These are phyloP conservation scores for Spodoptera littoralis DNA, from an alignment of 2,888 invertebrate species.

Conservation along the genomic window DNA sequence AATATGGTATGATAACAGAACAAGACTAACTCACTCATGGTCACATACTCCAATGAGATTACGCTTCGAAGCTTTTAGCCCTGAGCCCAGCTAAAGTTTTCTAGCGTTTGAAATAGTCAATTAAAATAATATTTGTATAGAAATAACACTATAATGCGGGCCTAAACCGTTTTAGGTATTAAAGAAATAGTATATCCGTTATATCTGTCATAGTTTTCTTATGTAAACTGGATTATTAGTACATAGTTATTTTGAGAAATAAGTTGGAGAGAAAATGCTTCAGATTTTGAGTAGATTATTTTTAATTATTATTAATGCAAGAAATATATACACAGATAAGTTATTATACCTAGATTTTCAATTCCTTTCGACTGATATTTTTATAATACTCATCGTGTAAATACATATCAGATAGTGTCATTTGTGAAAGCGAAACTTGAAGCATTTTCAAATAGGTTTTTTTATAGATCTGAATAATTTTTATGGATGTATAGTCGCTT, in stretches of 20 bases:
- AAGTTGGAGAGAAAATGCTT: slow-evolving; percentile 29
- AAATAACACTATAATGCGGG: slow-evolving; percentile 57
- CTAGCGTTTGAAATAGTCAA: slow-evolving; percentile 81
- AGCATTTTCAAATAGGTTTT: slow-evolving; percentile 26
- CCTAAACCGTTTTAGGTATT: slow-evolving; percentile 66
- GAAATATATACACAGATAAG: background rate
- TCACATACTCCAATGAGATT: slow-evolving; percentile 62
- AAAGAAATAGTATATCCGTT: slow-evolving; percentile 31
- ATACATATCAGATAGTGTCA: slow-evolving; percentile 46
- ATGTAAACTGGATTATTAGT: slow-evolving; percentile 13
- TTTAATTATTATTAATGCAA: background rate
- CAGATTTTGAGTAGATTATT: slow-evolving; percentile 26
- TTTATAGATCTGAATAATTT: slow-evolving; percentile 31
- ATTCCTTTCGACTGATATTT: slow-evolving; percentile 40
- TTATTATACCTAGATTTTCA: slow-evolving; percentile 5
- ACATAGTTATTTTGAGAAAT: slow-evolving; percentile 15
- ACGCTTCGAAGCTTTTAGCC: slow-evolving; percentile 85
- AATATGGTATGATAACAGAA: background rate
- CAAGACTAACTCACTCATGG: slow-evolving; percentile 49
- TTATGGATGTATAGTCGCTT: slow-evolving; percentile 43
- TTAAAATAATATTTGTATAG: slow-evolving; percentile 63
- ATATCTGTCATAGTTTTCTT: slow-evolving; percentile 24
- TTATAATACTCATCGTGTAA: slow-evolving; percentile 45
- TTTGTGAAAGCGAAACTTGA: slow-evolving; percentile 18
- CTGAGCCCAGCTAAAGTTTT: slow-evolving; percentile 87